Evolutionary conservation across 2,113 vertebrate species (phyloP).

Genomic region (Sitta europaea): DNA sequence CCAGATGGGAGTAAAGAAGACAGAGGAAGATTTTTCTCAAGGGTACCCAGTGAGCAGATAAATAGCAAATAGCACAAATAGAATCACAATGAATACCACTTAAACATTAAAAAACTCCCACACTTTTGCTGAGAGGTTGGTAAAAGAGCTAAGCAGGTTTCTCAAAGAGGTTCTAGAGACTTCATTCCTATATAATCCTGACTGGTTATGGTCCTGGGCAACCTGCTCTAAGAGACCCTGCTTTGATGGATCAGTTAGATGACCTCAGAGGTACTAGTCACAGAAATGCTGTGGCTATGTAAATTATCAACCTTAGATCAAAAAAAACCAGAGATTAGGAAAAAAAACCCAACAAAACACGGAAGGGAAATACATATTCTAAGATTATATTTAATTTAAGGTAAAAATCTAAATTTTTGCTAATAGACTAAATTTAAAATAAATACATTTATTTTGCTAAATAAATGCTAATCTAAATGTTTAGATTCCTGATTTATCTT

Average conservation of each 20-base stretch:
- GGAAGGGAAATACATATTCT: not conserved
- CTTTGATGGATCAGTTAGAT: not conserved
- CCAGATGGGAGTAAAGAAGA: not conserved
- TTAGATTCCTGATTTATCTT: not conserved
- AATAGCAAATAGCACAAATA: not conserved
- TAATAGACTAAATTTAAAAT: no score
- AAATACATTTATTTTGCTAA: no score
- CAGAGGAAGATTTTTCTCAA: not conserved
- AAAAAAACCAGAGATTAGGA: not conserved
- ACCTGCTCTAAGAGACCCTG: not conserved
- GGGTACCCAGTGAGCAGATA: not conserved
- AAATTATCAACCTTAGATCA: not conserved
- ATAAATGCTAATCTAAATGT: no score
- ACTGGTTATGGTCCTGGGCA: not conserved
- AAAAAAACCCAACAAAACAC: not conserved
- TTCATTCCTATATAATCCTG: not conserved
- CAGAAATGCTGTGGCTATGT: not conserved
- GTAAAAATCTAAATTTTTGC: no score
- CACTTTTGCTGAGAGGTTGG: not conserved
- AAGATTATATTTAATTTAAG: not conserved
- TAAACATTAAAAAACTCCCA: fast-evolving
- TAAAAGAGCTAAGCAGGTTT: not conserved
- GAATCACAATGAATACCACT: not conserved
- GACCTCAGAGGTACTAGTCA: not conserved
- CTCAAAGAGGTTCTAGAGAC: not conserved